Base-by-base conservation (phyloP, 2,888 invertebrate species). In the Hirudinaria manillensis region DNA sequence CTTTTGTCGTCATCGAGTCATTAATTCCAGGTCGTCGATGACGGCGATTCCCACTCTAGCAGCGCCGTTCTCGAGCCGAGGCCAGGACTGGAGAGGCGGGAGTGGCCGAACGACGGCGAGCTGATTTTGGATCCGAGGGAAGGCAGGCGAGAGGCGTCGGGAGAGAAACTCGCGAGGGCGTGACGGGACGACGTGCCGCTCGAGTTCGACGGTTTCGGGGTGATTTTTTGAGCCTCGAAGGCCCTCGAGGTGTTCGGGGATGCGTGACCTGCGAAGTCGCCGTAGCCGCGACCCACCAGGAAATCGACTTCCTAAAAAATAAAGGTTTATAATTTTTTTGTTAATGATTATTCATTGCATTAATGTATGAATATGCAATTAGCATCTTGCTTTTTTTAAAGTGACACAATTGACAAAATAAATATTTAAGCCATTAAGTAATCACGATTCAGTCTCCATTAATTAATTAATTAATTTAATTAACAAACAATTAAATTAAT, bases 91-190 rank as follows among this genome's bases (percentile, higher is more conserved):
- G 76, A 77, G 53, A 80, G 76, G 13, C 78, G 77, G n/a, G 80
- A 79, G n/a, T 27, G 67, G n/a, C 45, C 32, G 38, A 24, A 32
- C 13, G 79, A 77, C 10, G 85, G 84, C 4, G 85, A 84, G 75
- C 82, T 82, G n/a, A 84, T 78, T 32, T 82, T 78, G 53, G 83
- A 82, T 10, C 82, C 81, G 76, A 79, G 79, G 76, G 80, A 83
- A 45, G 82, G 70, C 29, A 77, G 51, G 10, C 70, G 77, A 19
- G 78, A 76, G n/a, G 45, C 24, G 61, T 55, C 66, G 32, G 84
- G 83, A 0, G 83, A 83, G 72, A 82, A 81, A 66, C 79, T 80
- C 16, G 83, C 83, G n/a, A 82, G 66, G 75, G 81, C 83, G 55
- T 81, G 77, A 66, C 81, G 75, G 13, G 79, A 79, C 45, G 77